phyloP scores from a whole-genome alignment of 2,113 vertebrate genomes.

The Zonotrichia leucophrys region DNA sequence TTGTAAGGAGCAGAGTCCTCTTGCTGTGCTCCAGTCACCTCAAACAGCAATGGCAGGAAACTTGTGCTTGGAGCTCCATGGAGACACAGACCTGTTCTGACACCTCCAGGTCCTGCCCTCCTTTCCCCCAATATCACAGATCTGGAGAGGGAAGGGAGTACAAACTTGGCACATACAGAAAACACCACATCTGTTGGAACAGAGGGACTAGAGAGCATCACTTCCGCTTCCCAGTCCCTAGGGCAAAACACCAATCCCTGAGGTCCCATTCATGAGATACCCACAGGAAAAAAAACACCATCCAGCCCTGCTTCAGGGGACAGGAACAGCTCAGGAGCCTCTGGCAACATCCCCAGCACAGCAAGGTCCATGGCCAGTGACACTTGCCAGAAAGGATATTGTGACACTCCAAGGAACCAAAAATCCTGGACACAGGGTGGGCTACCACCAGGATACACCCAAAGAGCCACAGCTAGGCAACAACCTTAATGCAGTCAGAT shows the following conservation, averaged over 20 bases:
- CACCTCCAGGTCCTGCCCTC: background rate
- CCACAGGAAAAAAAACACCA: background rate
- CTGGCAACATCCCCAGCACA: background rate
- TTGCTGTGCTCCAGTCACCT: background rate
- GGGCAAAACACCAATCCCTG: background rate
- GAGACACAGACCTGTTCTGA: background rate
- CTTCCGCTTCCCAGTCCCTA: background rate
- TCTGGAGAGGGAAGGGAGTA: background rate
- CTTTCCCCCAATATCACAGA: background rate
- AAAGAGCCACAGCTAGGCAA: background rate
- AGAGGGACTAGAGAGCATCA: background rate
- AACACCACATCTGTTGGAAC: background rate
- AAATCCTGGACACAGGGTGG: background rate
- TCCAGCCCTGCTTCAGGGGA: background rate
- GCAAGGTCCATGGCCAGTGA: background rate
- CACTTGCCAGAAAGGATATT: background rate
- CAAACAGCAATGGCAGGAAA: background rate
- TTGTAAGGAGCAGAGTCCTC: background rate
- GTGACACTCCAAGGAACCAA: background rate
- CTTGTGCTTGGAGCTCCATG: background rate
- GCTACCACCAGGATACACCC: background rate
- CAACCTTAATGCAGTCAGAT: background rate
- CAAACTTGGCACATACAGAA: background rate
- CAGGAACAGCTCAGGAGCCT: background rate
- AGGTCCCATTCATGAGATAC: background rate